A percentile compares a stretch with the other conserved stretches of the same genome.
phyloP scores from a whole-genome alignment of 2,888 invertebrate genomes.

The Timema cristinae region DNA sequence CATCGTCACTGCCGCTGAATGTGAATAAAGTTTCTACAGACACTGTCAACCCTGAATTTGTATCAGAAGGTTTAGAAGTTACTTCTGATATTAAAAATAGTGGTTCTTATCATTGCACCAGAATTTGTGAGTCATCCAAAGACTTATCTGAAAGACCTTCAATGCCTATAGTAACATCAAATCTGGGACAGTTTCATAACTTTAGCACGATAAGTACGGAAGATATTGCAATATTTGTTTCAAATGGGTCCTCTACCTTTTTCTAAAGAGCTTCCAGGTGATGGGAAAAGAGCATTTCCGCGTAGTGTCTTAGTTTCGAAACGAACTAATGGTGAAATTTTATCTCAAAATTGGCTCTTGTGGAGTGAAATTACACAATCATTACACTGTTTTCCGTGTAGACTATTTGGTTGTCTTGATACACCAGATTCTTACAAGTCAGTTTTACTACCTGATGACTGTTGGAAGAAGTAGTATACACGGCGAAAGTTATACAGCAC shows the following conservation, averaged over 20 bases:
- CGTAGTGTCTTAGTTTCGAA: neutral
- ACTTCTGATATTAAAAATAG: no score
- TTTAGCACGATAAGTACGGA: neutral
- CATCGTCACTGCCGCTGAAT: no score
- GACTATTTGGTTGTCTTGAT: neutral
- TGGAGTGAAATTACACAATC: constrained; percentile 1
- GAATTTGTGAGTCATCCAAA: no score
- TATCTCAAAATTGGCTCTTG: neutral
- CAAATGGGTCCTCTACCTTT: neutral
- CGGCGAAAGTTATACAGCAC: no score
- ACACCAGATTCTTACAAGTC: neutral
- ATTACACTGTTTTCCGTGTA: constrained; percentile 1
- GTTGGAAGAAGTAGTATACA: no score
- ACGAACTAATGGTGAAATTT: constrained; percentile 6
- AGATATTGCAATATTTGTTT: constrained; percentile 10
- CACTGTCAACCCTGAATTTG: no score
- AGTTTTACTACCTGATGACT: neutral
- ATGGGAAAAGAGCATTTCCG: neutral
- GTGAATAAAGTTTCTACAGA: no score
- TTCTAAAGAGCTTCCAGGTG: neutral
- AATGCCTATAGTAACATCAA: neutral
- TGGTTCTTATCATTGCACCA: no score
- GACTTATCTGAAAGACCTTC: no score
- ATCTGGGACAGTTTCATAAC: constrained; percentile 4
- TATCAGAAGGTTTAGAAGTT: no score